Percentiles rank a stretch among this genome's conserved stretches.
These are phyloP conservation scores for Strix aluco DNA, from an alignment of 2,113 vertebrate genomes.

Conservation along the genomic window DNA sequence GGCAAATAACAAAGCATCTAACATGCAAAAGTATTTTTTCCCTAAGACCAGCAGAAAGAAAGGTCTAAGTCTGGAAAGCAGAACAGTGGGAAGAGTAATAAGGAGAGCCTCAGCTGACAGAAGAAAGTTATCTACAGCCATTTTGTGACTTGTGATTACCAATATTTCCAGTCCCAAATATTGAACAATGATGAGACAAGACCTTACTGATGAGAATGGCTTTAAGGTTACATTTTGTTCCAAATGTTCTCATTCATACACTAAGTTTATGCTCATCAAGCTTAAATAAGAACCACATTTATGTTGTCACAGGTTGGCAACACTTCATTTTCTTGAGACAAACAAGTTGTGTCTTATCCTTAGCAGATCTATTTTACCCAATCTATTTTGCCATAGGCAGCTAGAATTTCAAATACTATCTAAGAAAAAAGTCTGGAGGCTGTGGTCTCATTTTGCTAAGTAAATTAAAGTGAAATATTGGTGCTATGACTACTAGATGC, in stretches of 20 bases:
- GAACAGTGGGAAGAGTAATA: background rate
- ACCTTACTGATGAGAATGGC: background rate
- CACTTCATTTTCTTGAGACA: background rate
- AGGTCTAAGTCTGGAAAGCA: background rate
- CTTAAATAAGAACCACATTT: background rate
- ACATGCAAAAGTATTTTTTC: background rate
- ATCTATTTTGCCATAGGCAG: background rate
- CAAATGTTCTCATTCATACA: background rate
- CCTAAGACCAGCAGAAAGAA: background rate
- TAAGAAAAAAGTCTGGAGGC: background rate
- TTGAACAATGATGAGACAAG: background rate
- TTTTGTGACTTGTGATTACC: background rate
- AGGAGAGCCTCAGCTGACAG: background rate
- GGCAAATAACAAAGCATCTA: background rate
- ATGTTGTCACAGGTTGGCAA: background rate
- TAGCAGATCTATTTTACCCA: background rate
- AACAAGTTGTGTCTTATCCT: background rate
- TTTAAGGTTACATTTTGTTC: background rate
- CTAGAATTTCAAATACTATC: background rate
- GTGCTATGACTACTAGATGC: background rate
- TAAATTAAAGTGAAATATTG: background rate
- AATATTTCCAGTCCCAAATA: background rate
- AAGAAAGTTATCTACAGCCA: background rate
- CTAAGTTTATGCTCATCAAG: background rate
- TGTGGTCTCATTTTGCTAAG: background rate